Conservation (phyloP, 1,140 invertebrate species). For the Scaptomyza montana region DNA sequence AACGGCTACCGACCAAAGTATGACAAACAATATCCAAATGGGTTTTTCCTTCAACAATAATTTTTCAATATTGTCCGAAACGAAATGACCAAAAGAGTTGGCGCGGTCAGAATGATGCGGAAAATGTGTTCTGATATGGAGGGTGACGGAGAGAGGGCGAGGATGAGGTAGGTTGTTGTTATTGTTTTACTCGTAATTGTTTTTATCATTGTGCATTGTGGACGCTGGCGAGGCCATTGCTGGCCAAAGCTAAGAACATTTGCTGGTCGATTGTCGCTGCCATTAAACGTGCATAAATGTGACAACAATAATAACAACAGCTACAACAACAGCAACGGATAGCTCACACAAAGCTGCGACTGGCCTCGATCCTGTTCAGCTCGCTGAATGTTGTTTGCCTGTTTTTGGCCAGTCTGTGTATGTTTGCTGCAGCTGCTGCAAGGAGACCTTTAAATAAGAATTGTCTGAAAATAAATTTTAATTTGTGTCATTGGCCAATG, state of each 20-base stretch:
- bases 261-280: constrained; percentile 49
- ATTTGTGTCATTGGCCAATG: constrained; percentile 40
- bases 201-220: constrained; percentile 49
- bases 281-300: constrained; percentile 40
- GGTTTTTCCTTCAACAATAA: constrained; percentile 79
- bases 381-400: constrained; percentile 30
- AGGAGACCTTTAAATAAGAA: constrained; percentile 42
- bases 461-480: constrained; percentile 47
- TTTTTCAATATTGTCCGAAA: constrained; percentile 72
- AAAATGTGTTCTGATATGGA: background rate
- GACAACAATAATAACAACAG: constrained; percentile 23
- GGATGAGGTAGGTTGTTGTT: constrained; percentile 3
- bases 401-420: constrained; percentile 18
- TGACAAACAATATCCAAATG: constrained; percentile 81
- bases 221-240: constrained; percentile 10
- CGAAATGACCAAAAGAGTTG: constrained; percentile 67
- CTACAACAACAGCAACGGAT: constrained; percentile 15
- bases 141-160: background rate
- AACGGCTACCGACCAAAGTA: constrained; percentile 55
- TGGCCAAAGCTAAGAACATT: constrained; percentile 51
- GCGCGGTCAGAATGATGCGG: constrained; percentile 8
- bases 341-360: constrained; percentile 8
- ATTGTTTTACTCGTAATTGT: constrained; percentile 43
- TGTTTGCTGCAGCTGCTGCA: background rate
- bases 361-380: constrained; percentile 19